These are phyloP conservation scores for Automeris io DNA, from an alignment of 2,888 invertebrate genomes.

Conservation along the genomic window DNA sequence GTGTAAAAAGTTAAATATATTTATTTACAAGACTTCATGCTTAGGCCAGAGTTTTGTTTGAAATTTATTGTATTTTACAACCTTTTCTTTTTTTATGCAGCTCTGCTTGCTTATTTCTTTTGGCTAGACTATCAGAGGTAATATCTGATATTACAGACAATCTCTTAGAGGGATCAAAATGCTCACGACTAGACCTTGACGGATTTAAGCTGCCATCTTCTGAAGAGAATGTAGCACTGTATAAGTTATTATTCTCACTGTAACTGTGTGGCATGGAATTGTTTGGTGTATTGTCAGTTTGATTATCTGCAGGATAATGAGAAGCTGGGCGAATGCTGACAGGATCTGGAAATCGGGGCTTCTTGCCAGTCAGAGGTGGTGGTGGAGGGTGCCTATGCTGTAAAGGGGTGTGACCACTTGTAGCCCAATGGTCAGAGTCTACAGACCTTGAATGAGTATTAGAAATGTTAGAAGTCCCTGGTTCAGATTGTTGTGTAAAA, in stretches of 20 bases:
- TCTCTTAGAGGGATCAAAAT: conserved; percentile 49
- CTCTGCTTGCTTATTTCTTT: conserved; percentile 59
- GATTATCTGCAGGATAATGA: conserved; percentile 56
- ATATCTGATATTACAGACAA: conserved; percentile 69
- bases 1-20: too few relatives aligned
- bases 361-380: conserved; percentile 54
- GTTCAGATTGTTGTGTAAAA: conserved; percentile 43
- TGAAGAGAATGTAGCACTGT: conserved; percentile 52
- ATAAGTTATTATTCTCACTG: conserved; percentile 65
- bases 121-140: conserved; percentile 60
- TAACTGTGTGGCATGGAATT: conserved; percentile 50
- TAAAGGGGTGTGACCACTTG: conserved; percentile 28
- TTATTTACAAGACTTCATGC: too few relatives aligned
- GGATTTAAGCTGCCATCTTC: conserved; percentile 32
- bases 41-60: too few relatives aligned
- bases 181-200: conserved; percentile 25
- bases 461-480: conserved; percentile 38
- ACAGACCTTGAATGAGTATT: conserved; percentile 45
- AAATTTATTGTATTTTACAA: conserved; percentile 60
- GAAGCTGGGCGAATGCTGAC: conserved; percentile 67
- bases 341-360: conserved; percentile 69
- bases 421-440: conserved; percentile 37
- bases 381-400: conserved; percentile 64
- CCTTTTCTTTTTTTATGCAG: conserved; percentile 62
- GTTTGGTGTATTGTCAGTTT: conserved; percentile 27